phyloP scores from a whole-genome alignment of 1,140 invertebrate genomes.

The Sycophila sp. region DNA sequence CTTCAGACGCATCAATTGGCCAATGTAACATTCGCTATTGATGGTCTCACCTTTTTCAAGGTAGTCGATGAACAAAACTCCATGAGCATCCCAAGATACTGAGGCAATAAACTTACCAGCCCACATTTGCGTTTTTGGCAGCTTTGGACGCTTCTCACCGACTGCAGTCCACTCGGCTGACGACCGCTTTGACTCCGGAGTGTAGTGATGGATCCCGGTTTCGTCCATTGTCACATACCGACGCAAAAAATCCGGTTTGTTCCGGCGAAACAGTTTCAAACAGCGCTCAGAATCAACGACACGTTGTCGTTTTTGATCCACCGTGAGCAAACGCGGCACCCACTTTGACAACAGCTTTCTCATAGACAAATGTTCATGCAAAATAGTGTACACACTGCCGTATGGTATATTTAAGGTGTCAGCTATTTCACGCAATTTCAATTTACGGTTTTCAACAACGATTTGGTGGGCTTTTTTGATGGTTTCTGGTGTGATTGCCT shows the following conservation, averaged over 20 bases:
- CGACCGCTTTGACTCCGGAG: constrained; percentile 20
- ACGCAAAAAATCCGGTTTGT: constrained; percentile 36
- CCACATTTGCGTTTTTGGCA: background rate
- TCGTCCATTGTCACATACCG: constrained; percentile 16
- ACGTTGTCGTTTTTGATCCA: constrained; percentile 43
- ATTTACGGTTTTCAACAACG: constrained; percentile 10
- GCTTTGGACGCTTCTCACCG: background rate
- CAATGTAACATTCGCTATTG: background rate
- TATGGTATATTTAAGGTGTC: constrained; percentile 37
- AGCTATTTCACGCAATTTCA: constrained; percentile 43
- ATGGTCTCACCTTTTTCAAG: too few species aligned
- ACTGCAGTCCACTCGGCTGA: background rate
- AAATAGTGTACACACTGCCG: constrained; percentile 27
- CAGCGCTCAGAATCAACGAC: constrained; percentile 29
- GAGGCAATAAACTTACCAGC: background rate
- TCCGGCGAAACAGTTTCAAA: constrained; percentile 15
- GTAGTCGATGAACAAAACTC: background rate
- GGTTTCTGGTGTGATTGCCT: background rate
- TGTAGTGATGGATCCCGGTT: constrained; percentile 37
- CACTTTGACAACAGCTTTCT: constrained; percentile 44
- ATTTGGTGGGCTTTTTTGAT: background rate
- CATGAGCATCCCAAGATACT: background rate
- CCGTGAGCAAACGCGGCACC: constrained; percentile 47
- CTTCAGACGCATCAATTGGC: background rate
- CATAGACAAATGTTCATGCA: constrained; percentile 38